Evolutionary conservation across 2,797 vertebrate species (phyloP).

Genomic region (Huso huso): DNA sequence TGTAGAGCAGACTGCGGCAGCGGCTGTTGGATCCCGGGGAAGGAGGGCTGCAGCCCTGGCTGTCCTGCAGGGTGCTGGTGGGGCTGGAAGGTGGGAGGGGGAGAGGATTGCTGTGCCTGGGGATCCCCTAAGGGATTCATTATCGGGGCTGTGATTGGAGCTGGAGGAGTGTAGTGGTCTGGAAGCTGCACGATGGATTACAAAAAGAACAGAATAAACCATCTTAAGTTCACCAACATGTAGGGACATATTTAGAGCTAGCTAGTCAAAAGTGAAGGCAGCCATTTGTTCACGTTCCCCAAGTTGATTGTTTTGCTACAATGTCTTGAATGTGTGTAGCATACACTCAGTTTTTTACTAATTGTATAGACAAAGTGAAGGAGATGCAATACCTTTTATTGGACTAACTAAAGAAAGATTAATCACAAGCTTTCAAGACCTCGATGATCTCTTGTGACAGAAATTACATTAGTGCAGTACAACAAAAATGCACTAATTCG

Average conservation of each 20-base stretch:
- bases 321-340: background rate
- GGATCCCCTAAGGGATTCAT: constrained; percentile 71
- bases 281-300: too few species aligned
- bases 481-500: too few species aligned
- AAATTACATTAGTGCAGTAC: too few species aligned
- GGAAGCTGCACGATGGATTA: constrained; percentile 47
- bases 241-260: too few species aligned
- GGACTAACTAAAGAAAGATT: too few species aligned
- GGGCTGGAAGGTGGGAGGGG: constrained; percentile 58
- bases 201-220: background rate
- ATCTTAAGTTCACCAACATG: too few species aligned
- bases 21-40: constrained; percentile 43
- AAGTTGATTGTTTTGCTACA: too few species aligned
- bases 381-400: too few species aligned
- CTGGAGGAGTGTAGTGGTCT: constrained; percentile 74
- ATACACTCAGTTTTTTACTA: background rate
- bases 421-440: too few species aligned
- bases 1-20: constrained; percentile 51
- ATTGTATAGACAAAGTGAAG: too few species aligned
- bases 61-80: constrained; percentile 48
- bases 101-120: constrained; percentile 47
- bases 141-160: constrained; percentile 88
- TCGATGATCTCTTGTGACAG: too few species aligned
- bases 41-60: constrained; percentile 37
- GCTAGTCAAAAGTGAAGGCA: too few species aligned